Evolutionary conservation across 2,113 vertebrate species (phyloP), one percentile per base, ranked within the genome.

Genomic region (Heterotilapia buettikoferi): DNA sequence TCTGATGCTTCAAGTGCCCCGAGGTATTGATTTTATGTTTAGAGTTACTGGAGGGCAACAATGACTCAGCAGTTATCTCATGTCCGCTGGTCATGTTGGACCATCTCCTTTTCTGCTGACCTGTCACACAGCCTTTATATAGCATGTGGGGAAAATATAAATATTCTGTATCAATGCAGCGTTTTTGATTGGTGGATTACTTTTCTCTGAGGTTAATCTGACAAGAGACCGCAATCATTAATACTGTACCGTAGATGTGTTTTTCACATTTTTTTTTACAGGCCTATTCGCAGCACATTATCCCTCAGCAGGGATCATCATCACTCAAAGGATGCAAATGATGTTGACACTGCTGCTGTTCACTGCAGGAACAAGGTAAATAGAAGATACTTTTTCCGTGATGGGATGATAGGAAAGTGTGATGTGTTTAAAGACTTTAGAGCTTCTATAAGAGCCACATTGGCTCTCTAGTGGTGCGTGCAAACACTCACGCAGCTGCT

Each of bases 21-120:
- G 12, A 53, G 47, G 57, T 87, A 92, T 94, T 54, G 93, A 94
- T 93, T 92, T 85, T 93, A 84, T 91, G 88, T 84, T 91, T 26
- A 66, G 43, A 88, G 82, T 57, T 86, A 43, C 81, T 82, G 68
- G 56, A 90, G 90, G 83, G 59, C 91, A 91, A 91, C 33, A 73
- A 50, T 93, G 94, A 95, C 89, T 94, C 93, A 91, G 87, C 88
- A 3, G 47, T 92, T 90, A 87, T 47, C n/a, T 66, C 82, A 47
- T 68, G 14, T 31, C 63, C 45, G 9, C 33, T 52, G 87, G 6
- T 53, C 87, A 68, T 82, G 81, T 76, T 66, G 38, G 73, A 6
- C 73, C 21, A 52, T 88, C 56, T 45, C 47, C 61, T 57, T 43
- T 81, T 57, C 52, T 45, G 76, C 63, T 50, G 73, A 78, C 45